Conservation (phyloP, 2,888 invertebrate species). For the Drosophila pseudotakahashii region DNA sequence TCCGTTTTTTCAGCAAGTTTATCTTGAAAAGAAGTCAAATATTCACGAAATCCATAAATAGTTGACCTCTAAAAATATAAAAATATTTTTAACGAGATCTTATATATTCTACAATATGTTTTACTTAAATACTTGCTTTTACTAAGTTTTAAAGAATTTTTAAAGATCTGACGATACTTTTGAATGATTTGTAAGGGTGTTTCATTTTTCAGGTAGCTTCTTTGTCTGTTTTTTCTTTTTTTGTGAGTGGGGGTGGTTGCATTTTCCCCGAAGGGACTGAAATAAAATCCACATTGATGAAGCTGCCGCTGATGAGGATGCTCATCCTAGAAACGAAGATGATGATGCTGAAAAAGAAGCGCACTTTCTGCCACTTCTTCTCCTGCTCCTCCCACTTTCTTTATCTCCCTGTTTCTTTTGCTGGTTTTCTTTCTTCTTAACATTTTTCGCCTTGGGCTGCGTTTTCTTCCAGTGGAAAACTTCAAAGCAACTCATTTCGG, state of each 20-base stretch:
- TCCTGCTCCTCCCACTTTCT: constrained; percentile 7
- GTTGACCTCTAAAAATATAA: no score
- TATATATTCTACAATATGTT: no score
- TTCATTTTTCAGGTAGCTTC: no score
- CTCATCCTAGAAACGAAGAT: constrained; percentile 14
- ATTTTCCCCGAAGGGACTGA: constrained; percentile 18
- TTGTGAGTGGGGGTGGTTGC: constrained; percentile 5
- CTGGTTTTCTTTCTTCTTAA: not conserved
- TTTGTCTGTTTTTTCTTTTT: no score
- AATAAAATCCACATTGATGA: constrained; percentile 56
- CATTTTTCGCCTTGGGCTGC: constrained; percentile 15
- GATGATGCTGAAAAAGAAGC: constrained; percentile 16
- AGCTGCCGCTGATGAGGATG: constrained; percentile 49
- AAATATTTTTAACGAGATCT: no score
- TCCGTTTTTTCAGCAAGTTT: no score
- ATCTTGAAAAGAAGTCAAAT: no score
- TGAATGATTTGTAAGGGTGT: no score
- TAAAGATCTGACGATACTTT: no score
- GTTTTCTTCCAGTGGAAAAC: constrained; percentile 38
- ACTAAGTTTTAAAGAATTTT: not conserved
- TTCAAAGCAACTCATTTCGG: constrained; percentile 57
- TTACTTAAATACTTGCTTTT: no score
- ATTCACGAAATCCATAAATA: no score
- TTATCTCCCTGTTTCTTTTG: constrained; percentile 13
- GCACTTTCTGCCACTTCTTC: constrained; percentile 3